phyloP scores from a whole-genome alignment of 2,888 invertebrate genomes.

The Eutolmus rufibarbis region DNA sequence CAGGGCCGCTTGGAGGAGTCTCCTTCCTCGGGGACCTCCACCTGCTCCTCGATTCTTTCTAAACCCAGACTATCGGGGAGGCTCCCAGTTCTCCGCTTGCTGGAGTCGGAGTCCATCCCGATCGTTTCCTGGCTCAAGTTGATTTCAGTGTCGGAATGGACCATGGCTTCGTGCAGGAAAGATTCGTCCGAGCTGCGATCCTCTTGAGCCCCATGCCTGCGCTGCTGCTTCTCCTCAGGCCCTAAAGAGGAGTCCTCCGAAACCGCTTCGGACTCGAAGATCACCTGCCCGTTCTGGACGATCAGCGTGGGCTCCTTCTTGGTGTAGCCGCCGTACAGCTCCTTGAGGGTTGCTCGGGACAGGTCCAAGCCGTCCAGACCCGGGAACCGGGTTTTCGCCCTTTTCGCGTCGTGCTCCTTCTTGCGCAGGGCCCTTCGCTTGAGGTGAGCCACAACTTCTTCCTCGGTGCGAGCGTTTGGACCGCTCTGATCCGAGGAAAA shows the following conservation, averaged over 20 bases:
- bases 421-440: conserved; percentile 50
- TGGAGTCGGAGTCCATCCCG: neutral
- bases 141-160: neutral
- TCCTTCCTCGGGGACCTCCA: neutral
- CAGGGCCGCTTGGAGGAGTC: neutral
- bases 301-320: conserved; percentile 50
- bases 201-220: neutral
- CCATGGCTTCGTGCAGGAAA: neutral
- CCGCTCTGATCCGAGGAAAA: conserved; percentile 55
- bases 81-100: neutral
- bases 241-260: conserved; percentile 47
- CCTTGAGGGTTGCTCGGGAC: conserved; percentile 57
- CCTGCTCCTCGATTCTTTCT: neutral
- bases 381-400: conserved; percentile 51
- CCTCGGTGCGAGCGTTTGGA: conserved; percentile 30
- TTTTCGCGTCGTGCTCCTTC: conserved; percentile 47
- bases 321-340: conserved; percentile 55
- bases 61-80: neutral
- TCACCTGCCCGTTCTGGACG: conserved; percentile 49
- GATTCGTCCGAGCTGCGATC: neutral
- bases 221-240: neutral
- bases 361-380: conserved; percentile 58
- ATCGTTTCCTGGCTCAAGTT: neutral
- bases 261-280: conserved; percentile 49
- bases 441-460: conserved; percentile 51